A percentile compares a stretch with the other conserved stretches of the same genome.
Evolutionary conservation across 2,113 vertebrate genomes (phyloP).

Genomic region (Xiphorhynchus elegans): DNA sequence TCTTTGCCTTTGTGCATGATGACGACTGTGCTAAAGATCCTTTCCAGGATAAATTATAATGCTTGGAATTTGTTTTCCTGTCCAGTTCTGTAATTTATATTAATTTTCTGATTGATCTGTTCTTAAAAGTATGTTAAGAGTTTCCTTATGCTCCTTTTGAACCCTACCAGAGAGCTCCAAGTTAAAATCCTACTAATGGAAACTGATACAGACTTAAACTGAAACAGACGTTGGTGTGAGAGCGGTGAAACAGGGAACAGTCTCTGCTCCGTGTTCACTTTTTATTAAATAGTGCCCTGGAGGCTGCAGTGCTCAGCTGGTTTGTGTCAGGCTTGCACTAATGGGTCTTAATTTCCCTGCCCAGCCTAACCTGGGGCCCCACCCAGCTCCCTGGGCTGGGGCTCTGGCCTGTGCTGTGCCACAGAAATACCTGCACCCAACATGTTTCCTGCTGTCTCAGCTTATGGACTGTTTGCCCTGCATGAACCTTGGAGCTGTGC

Average conservation of each 20-base stretch:
- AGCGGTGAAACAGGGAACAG: background rate
- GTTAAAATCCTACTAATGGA: background rate
- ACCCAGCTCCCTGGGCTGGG: too few relatives aligned
- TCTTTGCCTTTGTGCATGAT: background rate
- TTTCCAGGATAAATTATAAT: background rate
- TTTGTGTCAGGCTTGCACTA: background rate
- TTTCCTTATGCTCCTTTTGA: slow-evolving; percentile 4
- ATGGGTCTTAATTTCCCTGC: background rate
- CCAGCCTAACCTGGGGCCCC: too few relatives aligned
- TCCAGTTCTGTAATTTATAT: background rate
- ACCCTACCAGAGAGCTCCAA: background rate
- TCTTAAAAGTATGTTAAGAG: background rate
- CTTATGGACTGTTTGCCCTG: background rate
- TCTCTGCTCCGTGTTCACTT: background rate
- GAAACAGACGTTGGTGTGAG: slow-evolving; percentile 6
- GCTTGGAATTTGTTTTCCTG: slow-evolving; percentile 9
- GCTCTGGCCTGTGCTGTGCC: background rate
- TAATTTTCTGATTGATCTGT: background rate
- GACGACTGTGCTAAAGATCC: background rate
- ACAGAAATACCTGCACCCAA: too few relatives aligned
- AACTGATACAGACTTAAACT: background rate
- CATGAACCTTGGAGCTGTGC: background rate
- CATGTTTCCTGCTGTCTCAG: background rate
- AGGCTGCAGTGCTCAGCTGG: background rate
- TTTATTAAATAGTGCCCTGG: background rate